Base-by-base conservation (phyloP, 2,797 vertebrate genomes). In the Danio kyathit region DNA sequence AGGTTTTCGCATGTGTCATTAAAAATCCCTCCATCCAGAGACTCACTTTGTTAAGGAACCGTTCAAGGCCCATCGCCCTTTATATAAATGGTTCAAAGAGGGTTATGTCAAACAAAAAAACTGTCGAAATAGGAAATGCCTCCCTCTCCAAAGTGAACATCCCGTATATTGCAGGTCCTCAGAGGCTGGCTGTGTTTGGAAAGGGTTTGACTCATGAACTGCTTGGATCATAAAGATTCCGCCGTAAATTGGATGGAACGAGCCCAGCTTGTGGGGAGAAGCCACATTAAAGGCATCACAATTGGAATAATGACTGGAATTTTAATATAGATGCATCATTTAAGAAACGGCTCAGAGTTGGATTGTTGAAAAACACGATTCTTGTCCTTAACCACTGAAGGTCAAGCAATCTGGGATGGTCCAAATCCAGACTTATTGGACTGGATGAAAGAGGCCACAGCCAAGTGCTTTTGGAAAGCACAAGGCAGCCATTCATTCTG, bases 251-350 rank as follows among this genome's bases (percentile, higher is more conserved):
- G 76, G 66, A 83, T 74, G 76, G 82, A 86, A 84, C 70, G 13
- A 61, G 64, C 79, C 61, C 70, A 79, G 76, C 72, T 84, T 60
- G 76, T 80, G 69, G 74, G 74, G 51, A 57, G 67, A 74, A 76
- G 61, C 86, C 78, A 82, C 76, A 87, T 83, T 46, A 85, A 87
- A 84, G 67, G 14, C 29, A 12, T 48, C 75, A 59, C 82, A 76
- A 82, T 52, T 84, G 81, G 79, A 86, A 86, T 85, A 82, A 77
- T 69, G 72, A 73, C 72, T 74, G 83, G 81, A 86, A 85, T 84
- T 87, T 83, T 84, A 81, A 86, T 81, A 83, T 46, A 69, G 63
- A 82, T 74, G 66, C 73, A 80, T 82, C 52, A 76, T 85, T 83
- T 86, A 77, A 74, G 71, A 67, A 64, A 29, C 63, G 19, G 48